A percentile compares a stretch with the other conserved stretches of the same genome.
These are phyloP conservation scores for Neomorphus geoffroyi DNA, from an alignment of 2,797 vertebrate species.

Conservation along the genomic window DNA sequence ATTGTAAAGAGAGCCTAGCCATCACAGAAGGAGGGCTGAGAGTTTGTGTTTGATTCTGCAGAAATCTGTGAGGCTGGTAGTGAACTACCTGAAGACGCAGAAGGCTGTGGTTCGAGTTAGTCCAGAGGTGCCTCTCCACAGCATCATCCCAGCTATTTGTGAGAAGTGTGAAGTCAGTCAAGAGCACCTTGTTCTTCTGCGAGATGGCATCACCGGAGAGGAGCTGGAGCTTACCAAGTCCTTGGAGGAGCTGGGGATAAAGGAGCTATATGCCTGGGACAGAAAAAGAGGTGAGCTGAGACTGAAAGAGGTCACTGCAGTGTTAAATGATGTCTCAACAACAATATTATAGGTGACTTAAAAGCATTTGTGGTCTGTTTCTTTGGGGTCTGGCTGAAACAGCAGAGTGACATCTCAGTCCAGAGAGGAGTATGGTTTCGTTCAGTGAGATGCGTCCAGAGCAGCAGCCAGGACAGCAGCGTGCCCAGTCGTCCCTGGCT, in stretches of 20 bases:
- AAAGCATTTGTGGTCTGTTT: neutral
- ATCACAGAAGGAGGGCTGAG: neutral
- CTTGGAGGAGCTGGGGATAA: slow-evolving; percentile 87
- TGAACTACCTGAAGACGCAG: slow-evolving; percentile 92
- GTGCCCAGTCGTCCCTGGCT: neutral
- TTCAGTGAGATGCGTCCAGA: neutral
- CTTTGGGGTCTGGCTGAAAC: neutral
- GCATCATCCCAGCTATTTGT: slow-evolving; percentile 88
- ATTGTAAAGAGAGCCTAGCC: neutral
- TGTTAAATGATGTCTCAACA: neutral
- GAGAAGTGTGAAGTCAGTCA: slow-evolving; percentile 94
- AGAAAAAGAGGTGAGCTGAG: slow-evolving; percentile 84
- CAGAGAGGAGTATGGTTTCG: accelerated
- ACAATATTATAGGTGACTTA: neutral
- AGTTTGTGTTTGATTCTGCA: slow-evolving; percentile 59
- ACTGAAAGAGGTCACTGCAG: accelerated
- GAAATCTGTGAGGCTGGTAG: slow-evolving; percentile 93
- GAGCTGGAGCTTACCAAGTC: slow-evolving; percentile 89
- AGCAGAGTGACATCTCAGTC: neutral
- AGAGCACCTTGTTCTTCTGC: slow-evolving; percentile 86
- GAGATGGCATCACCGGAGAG: slow-evolving; percentile 83
- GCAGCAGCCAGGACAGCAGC: neutral
- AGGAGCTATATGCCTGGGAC: slow-evolving; percentile 92
- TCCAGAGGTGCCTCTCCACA: slow-evolving; percentile 84
- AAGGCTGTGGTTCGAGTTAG: slow-evolving; percentile 94